Evolutionary conservation across 1,140 invertebrate species (phyloP).

Genomic region (Himalopsyche phryganea): DNA sequence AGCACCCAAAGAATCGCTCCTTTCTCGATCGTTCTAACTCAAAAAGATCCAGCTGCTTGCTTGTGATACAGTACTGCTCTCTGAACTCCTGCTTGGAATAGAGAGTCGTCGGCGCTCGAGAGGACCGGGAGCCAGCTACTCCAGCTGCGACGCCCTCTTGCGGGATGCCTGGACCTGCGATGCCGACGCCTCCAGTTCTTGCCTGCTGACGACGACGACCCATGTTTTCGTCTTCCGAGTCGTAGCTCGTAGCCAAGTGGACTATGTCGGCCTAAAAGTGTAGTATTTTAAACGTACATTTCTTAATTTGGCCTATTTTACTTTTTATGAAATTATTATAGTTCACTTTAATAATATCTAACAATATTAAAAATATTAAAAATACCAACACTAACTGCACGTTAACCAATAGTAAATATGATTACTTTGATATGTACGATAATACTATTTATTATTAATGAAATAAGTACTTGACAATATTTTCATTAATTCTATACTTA

Average conservation of each 20-base stretch:
- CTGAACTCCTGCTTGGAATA: slow-evolving; percentile 73
- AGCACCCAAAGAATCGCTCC: slow-evolving; percentile 77
- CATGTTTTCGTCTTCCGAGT: slow-evolving; percentile 68
- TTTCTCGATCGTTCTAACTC: slow-evolving; percentile 66
- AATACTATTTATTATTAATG: too few relatives aligned
- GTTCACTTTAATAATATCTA: too few relatives aligned
- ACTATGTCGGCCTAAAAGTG: slow-evolving; percentile 58
- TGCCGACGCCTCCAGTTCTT: slow-evolving; percentile 53
- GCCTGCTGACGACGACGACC: slow-evolving; percentile 55
- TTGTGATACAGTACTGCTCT: slow-evolving; percentile 86
- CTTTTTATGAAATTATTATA: too few relatives aligned
- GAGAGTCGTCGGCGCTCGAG: slow-evolving; percentile 56
- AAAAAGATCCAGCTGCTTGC: slow-evolving; percentile 80
- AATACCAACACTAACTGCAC: too few relatives aligned
- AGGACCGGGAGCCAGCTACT: background rate
- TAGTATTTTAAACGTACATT: too few relatives aligned
- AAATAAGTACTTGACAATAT: too few relatives aligned
- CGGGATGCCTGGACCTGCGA: slow-evolving; percentile 53
- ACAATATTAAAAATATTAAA: too few relatives aligned
- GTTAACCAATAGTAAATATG: too few relatives aligned
- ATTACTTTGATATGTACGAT: too few relatives aligned
- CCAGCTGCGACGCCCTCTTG: slow-evolving; percentile 35
- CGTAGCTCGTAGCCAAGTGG: slow-evolving; percentile 64
- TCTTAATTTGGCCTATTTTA: too few relatives aligned
- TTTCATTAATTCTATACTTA: too few relatives aligned